phyloP scores from a whole-genome alignment of 2,888 invertebrate species.

The Hypercompe scribonia region DNA sequence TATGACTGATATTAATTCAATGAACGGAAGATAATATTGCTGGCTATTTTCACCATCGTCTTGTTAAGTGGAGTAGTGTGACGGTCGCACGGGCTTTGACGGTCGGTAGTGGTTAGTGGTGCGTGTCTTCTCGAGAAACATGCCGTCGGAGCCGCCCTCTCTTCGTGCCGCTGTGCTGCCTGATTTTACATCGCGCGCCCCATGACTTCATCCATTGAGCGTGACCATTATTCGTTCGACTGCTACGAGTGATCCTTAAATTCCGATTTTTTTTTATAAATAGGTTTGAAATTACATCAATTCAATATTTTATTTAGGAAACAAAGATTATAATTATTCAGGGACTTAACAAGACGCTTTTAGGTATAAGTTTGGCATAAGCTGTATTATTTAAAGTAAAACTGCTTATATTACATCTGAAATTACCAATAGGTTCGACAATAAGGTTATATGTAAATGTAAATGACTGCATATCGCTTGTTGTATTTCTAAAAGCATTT shows the following conservation, averaged over 20 bases:
- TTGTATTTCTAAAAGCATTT: neutral
- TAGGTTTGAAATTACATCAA: neutral
- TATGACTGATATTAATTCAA: slow-evolving; percentile 25
- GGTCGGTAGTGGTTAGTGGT: slow-evolving; percentile 58
- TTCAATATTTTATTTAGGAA: neutral
- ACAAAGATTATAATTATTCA: neutral
- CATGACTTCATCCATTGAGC: slow-evolving; percentile 45
- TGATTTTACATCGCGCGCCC: slow-evolving; percentile 24
- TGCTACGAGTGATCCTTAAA: neutral
- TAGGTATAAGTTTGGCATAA: neutral
- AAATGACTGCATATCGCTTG: neutral
- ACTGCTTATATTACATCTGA: neutral
- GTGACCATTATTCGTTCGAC: slow-evolving; percentile 41
- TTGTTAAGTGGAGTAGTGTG: slow-evolving; percentile 68
- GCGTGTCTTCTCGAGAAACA: slow-evolving; percentile 73
- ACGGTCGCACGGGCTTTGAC: slow-evolving; percentile 62
- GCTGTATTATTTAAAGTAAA: neutral
- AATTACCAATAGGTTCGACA: neutral
- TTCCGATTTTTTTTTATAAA: neutral
- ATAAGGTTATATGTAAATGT: neutral
- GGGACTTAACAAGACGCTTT: neutral
- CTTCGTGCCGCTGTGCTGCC: slow-evolving; percentile 37
- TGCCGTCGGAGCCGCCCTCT: slow-evolving; percentile 56
- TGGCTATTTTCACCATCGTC: slow-evolving; percentile 53
- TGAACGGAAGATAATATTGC: slow-evolving; percentile 38